Conservation (phyloP, 2,113 vertebrate species). For the Xiphias gladius region DNA sequence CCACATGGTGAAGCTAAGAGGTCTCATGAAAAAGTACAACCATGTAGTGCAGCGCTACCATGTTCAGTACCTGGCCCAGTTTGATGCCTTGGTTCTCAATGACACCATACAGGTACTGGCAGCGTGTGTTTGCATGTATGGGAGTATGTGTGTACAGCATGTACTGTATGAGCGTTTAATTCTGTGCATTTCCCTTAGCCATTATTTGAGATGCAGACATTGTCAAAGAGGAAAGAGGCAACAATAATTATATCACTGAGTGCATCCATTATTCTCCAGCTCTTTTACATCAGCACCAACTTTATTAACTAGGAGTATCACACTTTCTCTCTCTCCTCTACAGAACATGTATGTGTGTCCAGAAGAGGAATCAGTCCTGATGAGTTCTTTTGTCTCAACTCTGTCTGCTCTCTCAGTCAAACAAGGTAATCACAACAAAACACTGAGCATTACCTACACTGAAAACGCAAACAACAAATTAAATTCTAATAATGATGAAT, state of each 20-base stretch:
- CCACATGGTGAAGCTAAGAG: slow-evolving; percentile 87
- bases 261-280: background rate
- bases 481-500: background rate
- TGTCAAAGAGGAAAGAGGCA: background rate
- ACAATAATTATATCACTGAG: background rate
- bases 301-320: background rate
- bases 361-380: slow-evolving; percentile 94
- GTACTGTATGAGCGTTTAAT: no score
- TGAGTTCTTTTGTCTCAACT: slow-evolving; percentile 92
- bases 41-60: slow-evolving; percentile 89
- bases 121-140: background rate
- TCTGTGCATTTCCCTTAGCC: background rate
- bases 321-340: background rate
- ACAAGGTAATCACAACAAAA: slow-evolving; percentile 83
- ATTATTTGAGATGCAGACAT: no score
- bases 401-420: slow-evolving; percentile 89
- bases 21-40: slow-evolving; percentile 78
- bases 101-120: slow-evolving; percentile 90
- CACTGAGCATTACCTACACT: background rate
- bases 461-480: background rate
- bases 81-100: slow-evolving; percentile 91
- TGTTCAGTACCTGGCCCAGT: slow-evolving; percentile 90
- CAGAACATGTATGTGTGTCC: slow-evolving; percentile 95
- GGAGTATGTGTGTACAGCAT: no score
- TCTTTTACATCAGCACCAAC: background rate